These are phyloP conservation scores for Hydrochoerus hydrochaeris DNA, from an alignment of 2,113 vertebrate species.

Conservation along the genomic window DNA sequence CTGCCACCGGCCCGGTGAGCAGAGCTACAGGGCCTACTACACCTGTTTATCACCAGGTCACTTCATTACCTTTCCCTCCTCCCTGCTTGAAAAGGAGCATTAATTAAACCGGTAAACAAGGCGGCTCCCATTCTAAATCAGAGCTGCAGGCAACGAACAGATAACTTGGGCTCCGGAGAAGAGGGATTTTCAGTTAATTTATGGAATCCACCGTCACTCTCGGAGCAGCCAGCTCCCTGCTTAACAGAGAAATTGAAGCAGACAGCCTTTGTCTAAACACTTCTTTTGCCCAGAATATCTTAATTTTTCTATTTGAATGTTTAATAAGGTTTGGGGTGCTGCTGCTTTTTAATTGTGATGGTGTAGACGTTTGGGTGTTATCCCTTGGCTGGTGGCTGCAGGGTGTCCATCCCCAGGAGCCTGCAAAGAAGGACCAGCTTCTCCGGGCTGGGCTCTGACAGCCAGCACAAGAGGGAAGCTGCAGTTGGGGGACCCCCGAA, in stretches of 20 bases:
- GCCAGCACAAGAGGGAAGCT: not conserved
- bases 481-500: not conserved
- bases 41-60: conserved; percentile 89
- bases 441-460: not conserved
- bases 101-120: conserved; percentile 93
- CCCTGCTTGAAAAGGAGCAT: conserved; percentile 87
- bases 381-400: conserved; percentile 62
- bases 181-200: conserved; percentile 92
- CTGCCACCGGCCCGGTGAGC: conserved; percentile 85
- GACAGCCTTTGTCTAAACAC: conserved; percentile 89
- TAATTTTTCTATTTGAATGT: conserved; percentile 83
- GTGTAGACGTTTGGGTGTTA: conserved; percentile 76
- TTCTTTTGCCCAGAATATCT: conserved; percentile 86
- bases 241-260: conserved; percentile 87
- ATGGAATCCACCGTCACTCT: conserved; percentile 88
- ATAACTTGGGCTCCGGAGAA: conserved; percentile 91
- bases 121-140: conserved; percentile 89
- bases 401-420: not conserved
- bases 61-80: conserved; percentile 86
- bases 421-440: not conserved
- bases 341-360: conserved; percentile 17
- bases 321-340: conserved; percentile 81
- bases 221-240: conserved; percentile 84
- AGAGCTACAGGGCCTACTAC: conserved; percentile 83
- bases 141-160: conserved; percentile 92